Evolutionary conservation across 2,113 vertebrate genomes (phyloP).

Genomic region (Falco punctatus): DNA sequence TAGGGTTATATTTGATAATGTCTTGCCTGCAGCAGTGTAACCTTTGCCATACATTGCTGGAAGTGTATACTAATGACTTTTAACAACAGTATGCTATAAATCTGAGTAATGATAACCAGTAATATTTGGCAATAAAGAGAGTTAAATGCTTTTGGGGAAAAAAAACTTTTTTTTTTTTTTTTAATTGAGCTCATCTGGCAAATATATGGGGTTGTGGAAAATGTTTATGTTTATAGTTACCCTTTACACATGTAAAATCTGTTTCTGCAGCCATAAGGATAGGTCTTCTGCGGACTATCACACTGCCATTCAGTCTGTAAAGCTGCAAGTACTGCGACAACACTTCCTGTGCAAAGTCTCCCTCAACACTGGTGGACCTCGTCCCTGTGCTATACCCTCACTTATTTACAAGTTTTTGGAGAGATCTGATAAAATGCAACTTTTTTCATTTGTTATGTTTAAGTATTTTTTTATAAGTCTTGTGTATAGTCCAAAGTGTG

Average conservation of each 20-base stretch:
- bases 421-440: not conserved
- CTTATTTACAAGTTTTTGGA: not conserved
- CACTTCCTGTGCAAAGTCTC: not conserved
- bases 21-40: not conserved
- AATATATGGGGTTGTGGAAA: not conserved
- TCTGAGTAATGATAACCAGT: not conserved
- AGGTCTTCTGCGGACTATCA: not conserved
- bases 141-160: not conserved
- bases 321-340: not conserved
- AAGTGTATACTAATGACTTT: not conserved
- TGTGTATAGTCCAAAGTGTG: not conserved
- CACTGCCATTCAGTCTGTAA: not conserved
- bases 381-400: not conserved
- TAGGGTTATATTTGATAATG: not conserved
- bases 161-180: not conserved
- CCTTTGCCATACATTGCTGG: constrained; percentile 15
- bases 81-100: not conserved
- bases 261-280: not conserved
- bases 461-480: not conserved
- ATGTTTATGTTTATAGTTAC: not conserved
- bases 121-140: not conserved
- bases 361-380: not conserved
- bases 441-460: not conserved
- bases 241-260: not conserved
- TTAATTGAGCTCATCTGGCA: not conserved